Conservation (phyloP, 2,113 vertebrate genomes). For the Pollimyrus isidori region DNA sequence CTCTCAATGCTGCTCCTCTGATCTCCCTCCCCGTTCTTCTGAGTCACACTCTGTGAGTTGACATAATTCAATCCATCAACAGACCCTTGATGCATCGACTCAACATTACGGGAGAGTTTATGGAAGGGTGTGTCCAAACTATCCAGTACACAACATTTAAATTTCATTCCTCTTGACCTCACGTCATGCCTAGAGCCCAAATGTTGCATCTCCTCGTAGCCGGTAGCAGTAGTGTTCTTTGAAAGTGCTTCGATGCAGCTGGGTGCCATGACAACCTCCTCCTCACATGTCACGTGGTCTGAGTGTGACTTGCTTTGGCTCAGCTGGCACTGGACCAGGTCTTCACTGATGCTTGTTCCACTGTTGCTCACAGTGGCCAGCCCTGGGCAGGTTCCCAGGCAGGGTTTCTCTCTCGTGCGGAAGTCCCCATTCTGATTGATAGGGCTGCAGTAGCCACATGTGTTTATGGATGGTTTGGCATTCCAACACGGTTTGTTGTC, state of each 20-base stretch:
- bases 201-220: not conserved
- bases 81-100: not conserved
- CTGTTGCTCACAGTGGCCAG: constrained; percentile 38
- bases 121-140: not conserved
- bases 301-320: not conserved
- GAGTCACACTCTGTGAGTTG: constrained; percentile 18
- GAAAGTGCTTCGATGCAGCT: not conserved
- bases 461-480: constrained; percentile 42
- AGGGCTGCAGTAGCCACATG: constrained; percentile 43
- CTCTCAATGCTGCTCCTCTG: constrained; percentile 66
- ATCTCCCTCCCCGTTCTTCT: constrained; percentile 5
- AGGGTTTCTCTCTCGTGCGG: constrained; percentile 65
- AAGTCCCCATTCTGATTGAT: constrained; percentile 44
- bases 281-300: not conserved
- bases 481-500: constrained; percentile 29
- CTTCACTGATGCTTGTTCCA: constrained; percentile 29
- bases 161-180: constrained; percentile 29
- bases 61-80: constrained; percentile 40
- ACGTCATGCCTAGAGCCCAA: not conserved
- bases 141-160: constrained; percentile 15
- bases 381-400: constrained; percentile 45
- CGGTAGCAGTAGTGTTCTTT: not conserved
- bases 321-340: constrained; percentile 16
- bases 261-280: not conserved
- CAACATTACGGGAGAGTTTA: constrained; percentile 10